Percentiles rank a stretch among this genome's conserved stretches.
Evolutionary conservation across 2,888 invertebrate species (phyloP).

Genomic region (Brenthis ino): DNA sequence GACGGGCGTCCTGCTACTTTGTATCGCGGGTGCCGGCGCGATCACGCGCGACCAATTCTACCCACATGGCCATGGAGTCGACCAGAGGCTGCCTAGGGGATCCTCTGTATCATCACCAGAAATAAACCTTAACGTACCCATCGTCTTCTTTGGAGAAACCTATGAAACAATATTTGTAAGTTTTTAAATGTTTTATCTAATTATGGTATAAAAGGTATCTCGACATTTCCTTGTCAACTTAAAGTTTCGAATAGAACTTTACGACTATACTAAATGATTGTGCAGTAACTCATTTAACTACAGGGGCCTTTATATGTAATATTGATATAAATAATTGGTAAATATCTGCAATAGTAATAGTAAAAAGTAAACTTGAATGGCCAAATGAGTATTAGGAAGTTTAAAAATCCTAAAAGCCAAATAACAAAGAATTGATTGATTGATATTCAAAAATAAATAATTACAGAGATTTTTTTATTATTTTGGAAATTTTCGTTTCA

Average conservation of each 20-base stretch:
- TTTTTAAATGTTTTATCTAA: background rate
- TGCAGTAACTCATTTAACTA: background rate
- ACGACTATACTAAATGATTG: background rate
- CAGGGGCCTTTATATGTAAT: too few relatives aligned
- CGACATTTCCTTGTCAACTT: too few relatives aligned
- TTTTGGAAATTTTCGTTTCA: too few relatives aligned
- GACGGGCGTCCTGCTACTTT: slow-evolving; percentile 68
- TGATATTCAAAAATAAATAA: too few relatives aligned
- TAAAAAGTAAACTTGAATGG: too few relatives aligned
- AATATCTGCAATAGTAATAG: too few relatives aligned
- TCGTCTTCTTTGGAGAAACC: slow-evolving; percentile 89
- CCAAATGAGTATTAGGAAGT: too few relatives aligned
- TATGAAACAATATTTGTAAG: slow-evolving; percentile 83
- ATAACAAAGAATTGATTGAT: too few relatives aligned
- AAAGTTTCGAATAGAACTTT: background rate
- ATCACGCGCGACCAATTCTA: slow-evolving; percentile 83
- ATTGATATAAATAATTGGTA: too few relatives aligned
- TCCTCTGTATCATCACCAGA: slow-evolving; percentile 86
- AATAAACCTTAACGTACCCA: slow-evolving; percentile 85
- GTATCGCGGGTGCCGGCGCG: slow-evolving; percentile 58
- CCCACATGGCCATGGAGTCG: slow-evolving; percentile 81
- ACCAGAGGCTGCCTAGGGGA: slow-evolving; percentile 77
- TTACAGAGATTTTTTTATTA: too few relatives aligned
- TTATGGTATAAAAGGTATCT: background rate
- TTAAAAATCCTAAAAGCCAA: too few relatives aligned